Base-by-base conservation (phyloP, 2,888 invertebrate genomes). In the Agrotis puta region DNA sequence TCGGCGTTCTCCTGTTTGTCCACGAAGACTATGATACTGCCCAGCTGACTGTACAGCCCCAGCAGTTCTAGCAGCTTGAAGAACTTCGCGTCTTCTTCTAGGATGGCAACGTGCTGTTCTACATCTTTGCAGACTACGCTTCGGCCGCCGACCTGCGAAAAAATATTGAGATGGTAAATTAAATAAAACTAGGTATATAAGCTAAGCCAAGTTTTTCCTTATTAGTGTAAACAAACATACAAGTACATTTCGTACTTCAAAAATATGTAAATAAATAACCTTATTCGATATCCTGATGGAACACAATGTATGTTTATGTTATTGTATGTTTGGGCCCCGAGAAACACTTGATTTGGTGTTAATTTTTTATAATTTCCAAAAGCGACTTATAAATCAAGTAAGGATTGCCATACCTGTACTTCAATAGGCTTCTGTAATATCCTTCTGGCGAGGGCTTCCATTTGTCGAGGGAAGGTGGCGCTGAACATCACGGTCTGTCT, bases 1-100 rank as follows among this genome's bases (percentile, higher is more conserved):
- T 99, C 99, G 0, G 99, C 99, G 89, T 99, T 98, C 92, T 99
- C 99, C 94, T 99, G 99, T 89, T 99, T 99, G 91, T 99, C 99
- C 14, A 99, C 99, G 93, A 99, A 99, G 45, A 99, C 98, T 84
- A 99, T 98, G 62, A 98, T 98, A 90, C 98, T 98, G 58, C 99
- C 99, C 88, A 98, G 97, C 89, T 99, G 98, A 48, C 98, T 98
- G 94, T 98, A 99, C 62, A 98, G 96, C 0, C 99, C 99, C n/a
- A 99, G 96, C n/a, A 99, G 96, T 92, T 99, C 99, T 14, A 99
- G 95, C 1, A 99, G 96, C 93, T 99, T 99, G 88, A 99, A 97
- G 95, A 99, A 99, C 92, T 99, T 99, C 53, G 99, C 98, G 64
- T 99, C 99, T 71, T 99, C 99, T 81, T 99, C 99, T 27, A 99